A percentile compares a stretch with the other conserved stretches of the same genome.
These are phyloP conservation scores for Cremastobaeus sp. DNA, from an alignment of 2,888 invertebrate species.

Conservation along the genomic window DNA sequence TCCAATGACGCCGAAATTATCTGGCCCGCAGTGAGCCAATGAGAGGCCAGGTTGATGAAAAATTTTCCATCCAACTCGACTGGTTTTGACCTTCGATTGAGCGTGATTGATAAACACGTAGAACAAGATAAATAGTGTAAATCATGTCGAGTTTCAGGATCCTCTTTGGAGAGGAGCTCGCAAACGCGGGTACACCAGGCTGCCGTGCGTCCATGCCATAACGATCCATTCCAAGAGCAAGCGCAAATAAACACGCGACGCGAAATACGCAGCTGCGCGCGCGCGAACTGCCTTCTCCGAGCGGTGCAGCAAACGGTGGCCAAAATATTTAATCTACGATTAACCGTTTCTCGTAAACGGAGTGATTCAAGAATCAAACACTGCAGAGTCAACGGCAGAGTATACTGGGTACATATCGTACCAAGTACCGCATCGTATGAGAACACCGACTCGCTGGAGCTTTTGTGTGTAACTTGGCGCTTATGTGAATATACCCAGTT, in stretches of 20 bases:
- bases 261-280: conserved; percentile 59
- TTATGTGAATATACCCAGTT: conserved; percentile 60
- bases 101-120: conserved; percentile 40
- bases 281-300: conserved; percentile 39
- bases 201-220: conserved; percentile 54
- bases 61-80: conserved; percentile 4
- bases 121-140: conserved; percentile 34
- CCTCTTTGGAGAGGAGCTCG: conserved; percentile 24
- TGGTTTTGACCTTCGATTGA: conserved; percentile 30
- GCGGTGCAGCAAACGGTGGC: conserved; percentile 62
- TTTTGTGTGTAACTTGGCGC: conserved; percentile 63
- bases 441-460: conserved; percentile 59
- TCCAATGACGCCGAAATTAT: conserved; percentile 10
- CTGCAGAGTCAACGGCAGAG: conserved; percentile 75
- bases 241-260: conserved; percentile 62
- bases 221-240: conserved; percentile 63
- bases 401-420: conserved; percentile 76
- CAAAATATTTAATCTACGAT: conserved; percentile 78
- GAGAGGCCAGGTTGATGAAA: no score
- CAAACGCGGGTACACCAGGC: conserved; percentile 9
- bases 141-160: conserved; percentile 42
- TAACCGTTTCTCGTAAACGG: conserved; percentile 73
- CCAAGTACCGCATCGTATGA: conserved; percentile 67
- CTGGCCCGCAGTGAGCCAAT: no score
- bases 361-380: conserved; percentile 78